Evolutionary conservation across 2,888 invertebrate genomes (phyloP).

Genomic region (Horisme vitalbata): DNA sequence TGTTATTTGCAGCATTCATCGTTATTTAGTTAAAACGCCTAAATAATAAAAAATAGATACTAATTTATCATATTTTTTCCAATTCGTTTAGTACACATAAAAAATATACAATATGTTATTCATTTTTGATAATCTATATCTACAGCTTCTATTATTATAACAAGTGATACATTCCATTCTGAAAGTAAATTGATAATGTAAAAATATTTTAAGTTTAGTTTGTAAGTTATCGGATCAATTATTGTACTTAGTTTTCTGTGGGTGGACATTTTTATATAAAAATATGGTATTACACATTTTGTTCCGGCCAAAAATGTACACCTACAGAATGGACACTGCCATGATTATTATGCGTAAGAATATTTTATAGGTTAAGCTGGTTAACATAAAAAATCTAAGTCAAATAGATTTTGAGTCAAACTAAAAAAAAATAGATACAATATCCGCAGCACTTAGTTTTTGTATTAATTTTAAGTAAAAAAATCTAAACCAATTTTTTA

Average conservation of each 20-base stretch:
- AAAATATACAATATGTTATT: background rate
- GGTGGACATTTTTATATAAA: slow-evolving; percentile 55
- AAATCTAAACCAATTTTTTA: too few relatives aligned
- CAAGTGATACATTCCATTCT: slow-evolving; percentile 57
- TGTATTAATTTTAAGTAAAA: background rate
- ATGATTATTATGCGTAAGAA: slow-evolving; percentile 46
- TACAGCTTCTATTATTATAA: slow-evolving; percentile 16
- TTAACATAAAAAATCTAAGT: slow-evolving; percentile 14
- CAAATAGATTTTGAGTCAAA: slow-evolving; percentile 14
- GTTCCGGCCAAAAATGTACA: slow-evolving; percentile 46
- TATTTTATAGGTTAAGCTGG: slow-evolving; percentile 22
- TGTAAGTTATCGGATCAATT: slow-evolving; percentile 67
- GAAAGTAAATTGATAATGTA: slow-evolving; percentile 16
- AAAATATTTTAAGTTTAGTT: slow-evolving; percentile 42
- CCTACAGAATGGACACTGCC: slow-evolving; percentile 64
- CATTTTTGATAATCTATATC: slow-evolving; percentile 3
- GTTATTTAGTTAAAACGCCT: background rate
- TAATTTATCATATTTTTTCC: background rate
- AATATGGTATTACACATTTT: slow-evolving; percentile 12
- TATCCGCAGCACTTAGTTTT: too few relatives aligned
- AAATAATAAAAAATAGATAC: background rate
- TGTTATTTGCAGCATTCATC: background rate
- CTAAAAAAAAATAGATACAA: background rate
- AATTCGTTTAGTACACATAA: too few relatives aligned
- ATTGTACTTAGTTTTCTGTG: slow-evolving; percentile 68